Percentiles rank a stretch among this genome's conserved stretches.
phyloP scores from a whole-genome alignment of 2,888 invertebrate species.

The Melipona beecheii region DNA sequence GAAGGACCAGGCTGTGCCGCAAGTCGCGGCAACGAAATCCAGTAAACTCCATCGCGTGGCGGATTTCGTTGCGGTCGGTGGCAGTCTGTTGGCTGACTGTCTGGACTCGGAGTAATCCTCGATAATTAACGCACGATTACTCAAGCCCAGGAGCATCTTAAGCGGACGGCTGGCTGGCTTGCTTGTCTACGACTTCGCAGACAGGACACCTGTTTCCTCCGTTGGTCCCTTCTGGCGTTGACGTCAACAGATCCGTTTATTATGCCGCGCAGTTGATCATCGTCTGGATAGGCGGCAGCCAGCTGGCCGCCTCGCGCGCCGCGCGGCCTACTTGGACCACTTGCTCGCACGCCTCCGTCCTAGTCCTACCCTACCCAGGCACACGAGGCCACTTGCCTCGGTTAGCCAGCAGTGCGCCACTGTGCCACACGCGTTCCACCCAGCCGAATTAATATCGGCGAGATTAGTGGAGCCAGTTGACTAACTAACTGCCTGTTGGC shows the following conservation, averaged over 20 bases:
- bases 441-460: slow-evolving; percentile 69
- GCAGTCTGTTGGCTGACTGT: background rate
- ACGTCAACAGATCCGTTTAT: slow-evolving; percentile 78
- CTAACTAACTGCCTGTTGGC: slow-evolving; percentile 73
- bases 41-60: background rate
- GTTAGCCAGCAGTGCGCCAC: background rate
- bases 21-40: background rate
- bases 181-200: slow-evolving; percentile 62
- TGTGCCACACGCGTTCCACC: slow-evolving; percentile 42
- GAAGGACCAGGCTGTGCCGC: no score
- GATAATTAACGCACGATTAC: slow-evolving; percentile 61
- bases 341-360: slow-evolving; percentile 43
- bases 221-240: slow-evolving; percentile 75
- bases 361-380: no score
- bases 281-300: slow-evolving; percentile 42
- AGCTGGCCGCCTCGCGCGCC: slow-evolving; percentile 58
- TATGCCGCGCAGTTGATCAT: slow-evolving; percentile 73
- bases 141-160: slow-evolving; percentile 54
- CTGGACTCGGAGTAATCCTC: slow-evolving; percentile 27
- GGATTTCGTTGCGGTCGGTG: background rate
- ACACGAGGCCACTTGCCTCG: background rate
- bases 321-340: slow-evolving; percentile 51
- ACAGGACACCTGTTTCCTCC: slow-evolving; percentile 76
- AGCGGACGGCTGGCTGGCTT: slow-evolving; percentile 50
- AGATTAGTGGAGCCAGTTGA: slow-evolving; percentile 68